These are phyloP conservation scores for Pachydiplax longipennis DNA, from an alignment of 2,888 invertebrate species.

Conservation along the genomic window DNA sequence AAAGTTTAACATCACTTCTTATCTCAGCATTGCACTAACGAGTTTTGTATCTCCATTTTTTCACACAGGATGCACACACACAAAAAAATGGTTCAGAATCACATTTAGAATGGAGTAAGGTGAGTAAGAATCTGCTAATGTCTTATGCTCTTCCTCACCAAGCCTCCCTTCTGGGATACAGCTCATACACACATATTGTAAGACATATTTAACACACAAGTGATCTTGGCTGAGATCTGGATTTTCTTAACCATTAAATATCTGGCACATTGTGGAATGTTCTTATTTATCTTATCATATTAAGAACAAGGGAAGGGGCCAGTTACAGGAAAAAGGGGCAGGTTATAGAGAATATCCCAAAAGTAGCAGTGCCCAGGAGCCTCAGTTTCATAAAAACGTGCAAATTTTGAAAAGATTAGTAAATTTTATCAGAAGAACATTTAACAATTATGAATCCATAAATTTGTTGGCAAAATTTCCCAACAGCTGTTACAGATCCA, in stretches of 20 bases:
- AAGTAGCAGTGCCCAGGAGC: conserved; percentile 40
- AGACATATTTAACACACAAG: conserved; percentile 42
- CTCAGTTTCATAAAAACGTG: conserved; percentile 37
- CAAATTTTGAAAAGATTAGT: conserved; percentile 42
- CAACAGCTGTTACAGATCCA: conserved; percentile 5
- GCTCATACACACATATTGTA: conserved; percentile 19
- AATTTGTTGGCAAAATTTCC: not conserved
- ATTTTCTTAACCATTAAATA: conserved; percentile 37
- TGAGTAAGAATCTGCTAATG: not conserved
- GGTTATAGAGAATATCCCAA: conserved; percentile 42
- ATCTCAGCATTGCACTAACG: conserved; percentile 49
- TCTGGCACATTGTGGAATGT: conserved; percentile 47
- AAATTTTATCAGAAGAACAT: conserved; percentile 34
- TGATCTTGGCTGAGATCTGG: conserved; percentile 46
- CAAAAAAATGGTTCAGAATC: not conserved
- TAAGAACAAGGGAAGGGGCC: conserved; percentile 43
- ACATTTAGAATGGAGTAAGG: not conserved
- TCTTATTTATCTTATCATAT: conserved; percentile 33
- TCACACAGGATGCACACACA: conserved; percentile 42
- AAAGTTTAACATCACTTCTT: conserved; percentile 47
- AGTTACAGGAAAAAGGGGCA: conserved; percentile 30
- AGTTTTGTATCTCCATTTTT: conserved; percentile 46
- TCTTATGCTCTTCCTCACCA: conserved; percentile 26
- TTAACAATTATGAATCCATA: conserved; percentile 24
- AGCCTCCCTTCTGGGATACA: not conserved